These are phyloP conservation scores for Petrocephalus zakoni DNA, from an alignment of 2,113 vertebrate species.

Conservation along the genomic window DNA sequence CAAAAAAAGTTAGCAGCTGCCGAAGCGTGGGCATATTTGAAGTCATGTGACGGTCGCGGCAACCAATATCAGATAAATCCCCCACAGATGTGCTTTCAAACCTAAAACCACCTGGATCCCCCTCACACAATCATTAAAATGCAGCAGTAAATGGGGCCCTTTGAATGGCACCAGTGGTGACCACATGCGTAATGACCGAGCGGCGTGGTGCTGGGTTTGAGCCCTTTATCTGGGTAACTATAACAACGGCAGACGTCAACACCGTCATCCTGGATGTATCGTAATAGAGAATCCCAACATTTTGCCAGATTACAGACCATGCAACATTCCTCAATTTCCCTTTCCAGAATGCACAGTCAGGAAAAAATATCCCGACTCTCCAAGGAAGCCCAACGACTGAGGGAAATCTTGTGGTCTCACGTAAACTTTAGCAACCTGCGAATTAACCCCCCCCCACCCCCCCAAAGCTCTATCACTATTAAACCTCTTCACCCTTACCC, in stretches of 20 bases:
- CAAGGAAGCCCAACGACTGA: neutral
- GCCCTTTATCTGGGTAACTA: neutral
- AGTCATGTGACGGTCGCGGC: neutral
- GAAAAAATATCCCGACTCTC: neutral
- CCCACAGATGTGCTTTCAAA: neutral
- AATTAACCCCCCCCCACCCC: neutral
- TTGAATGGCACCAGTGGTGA: neutral
- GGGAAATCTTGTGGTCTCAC: neutral
- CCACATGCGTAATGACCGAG: neutral
- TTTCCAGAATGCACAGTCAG: neutral
- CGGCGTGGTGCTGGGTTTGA: neutral
- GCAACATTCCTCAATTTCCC: neutral
- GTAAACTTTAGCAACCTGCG: neutral
- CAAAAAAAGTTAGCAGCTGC: neutral
- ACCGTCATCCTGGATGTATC: neutral
- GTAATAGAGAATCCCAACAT: neutral
- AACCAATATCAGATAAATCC: neutral
- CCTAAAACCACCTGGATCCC: neutral
- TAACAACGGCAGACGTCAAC: neutral
- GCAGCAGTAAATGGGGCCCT: neutral
- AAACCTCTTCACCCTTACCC: neutral
- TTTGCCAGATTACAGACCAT: neutral
- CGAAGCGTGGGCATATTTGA: neutral
- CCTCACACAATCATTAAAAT: conserved; percentile 2
- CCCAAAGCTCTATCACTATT: neutral